These are phyloP conservation scores for Allygus modestus DNA, from an alignment of 2,888 invertebrate species.

Conservation along the genomic window DNA sequence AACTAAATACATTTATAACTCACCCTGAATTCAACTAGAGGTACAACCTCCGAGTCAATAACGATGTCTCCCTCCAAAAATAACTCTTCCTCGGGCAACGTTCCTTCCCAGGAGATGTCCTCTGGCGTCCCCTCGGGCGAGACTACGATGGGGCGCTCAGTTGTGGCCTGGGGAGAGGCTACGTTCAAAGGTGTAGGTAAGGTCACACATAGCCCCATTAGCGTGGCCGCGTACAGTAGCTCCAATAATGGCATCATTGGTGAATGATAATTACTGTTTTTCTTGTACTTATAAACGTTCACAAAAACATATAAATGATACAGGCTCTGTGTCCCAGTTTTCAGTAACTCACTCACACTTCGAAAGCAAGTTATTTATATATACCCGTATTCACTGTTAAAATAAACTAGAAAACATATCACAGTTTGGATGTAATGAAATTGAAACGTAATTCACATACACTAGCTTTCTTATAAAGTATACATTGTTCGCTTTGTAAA, in stretches of 20 bases:
- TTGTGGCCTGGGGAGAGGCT: neutral
- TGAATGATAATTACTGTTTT: too few relatives aligned
- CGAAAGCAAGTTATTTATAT: too few relatives aligned
- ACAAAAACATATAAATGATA: too few relatives aligned
- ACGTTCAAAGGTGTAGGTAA: neutral
- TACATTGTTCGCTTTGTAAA: too few relatives aligned
- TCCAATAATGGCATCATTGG: neutral
- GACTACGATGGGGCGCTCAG: neutral
- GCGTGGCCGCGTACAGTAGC: neutral
- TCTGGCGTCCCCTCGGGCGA: neutral
- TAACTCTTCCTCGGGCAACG: neutral
- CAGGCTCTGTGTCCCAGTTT: too few relatives aligned
- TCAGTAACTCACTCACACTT: too few relatives aligned
- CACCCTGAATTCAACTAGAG: slow-evolving; percentile 29
- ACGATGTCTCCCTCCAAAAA: slow-evolving; percentile 27
- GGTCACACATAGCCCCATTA: neutral
- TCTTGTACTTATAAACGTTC: too few relatives aligned
- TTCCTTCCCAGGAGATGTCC: neutral
- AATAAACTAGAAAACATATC: too few relatives aligned
- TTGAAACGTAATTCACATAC: too few relatives aligned
- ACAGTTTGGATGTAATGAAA: too few relatives aligned
- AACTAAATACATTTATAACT: neutral
- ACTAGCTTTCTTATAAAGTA: too few relatives aligned
- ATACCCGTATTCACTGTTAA: too few relatives aligned
- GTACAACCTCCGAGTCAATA: slow-evolving; percentile 14